Conservation (phyloP, 2,113 vertebrate genomes). For the Fregetta grallaria region DNA sequence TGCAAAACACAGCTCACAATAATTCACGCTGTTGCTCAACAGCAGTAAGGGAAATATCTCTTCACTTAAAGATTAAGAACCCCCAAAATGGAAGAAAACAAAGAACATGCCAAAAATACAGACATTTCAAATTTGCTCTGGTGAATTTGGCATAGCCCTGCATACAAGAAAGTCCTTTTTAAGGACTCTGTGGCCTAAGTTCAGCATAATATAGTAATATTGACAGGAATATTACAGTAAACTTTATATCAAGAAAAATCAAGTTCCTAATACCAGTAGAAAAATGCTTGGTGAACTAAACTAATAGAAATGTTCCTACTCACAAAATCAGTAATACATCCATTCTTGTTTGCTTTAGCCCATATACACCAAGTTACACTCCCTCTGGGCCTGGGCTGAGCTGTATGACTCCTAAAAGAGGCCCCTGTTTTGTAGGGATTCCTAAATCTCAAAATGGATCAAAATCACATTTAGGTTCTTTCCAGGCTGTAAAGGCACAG, state of each 20-base stretch:
- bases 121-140: neutral
- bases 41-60: neutral
- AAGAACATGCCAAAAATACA: neutral
- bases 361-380: neutral
- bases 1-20: neutral
- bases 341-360: neutral
- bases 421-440: neutral
- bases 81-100: neutral
- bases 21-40: neutral
- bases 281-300: neutral
- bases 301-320: neutral
- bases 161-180: neutral
- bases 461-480: neutral
- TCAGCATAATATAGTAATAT: neutral
- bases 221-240: neutral
- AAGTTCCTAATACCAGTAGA: neutral
- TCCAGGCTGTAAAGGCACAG: neutral
- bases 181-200: neutral
- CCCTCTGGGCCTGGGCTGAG: neutral
- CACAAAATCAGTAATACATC: neutral
- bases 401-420: neutral
- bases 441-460: neutral
- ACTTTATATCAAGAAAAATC: neutral
- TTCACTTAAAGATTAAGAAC: neutral
- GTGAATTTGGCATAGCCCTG: neutral